Conservation (phyloP, 2,797 vertebrate species). For the Tenualosa ilisha region DNA sequence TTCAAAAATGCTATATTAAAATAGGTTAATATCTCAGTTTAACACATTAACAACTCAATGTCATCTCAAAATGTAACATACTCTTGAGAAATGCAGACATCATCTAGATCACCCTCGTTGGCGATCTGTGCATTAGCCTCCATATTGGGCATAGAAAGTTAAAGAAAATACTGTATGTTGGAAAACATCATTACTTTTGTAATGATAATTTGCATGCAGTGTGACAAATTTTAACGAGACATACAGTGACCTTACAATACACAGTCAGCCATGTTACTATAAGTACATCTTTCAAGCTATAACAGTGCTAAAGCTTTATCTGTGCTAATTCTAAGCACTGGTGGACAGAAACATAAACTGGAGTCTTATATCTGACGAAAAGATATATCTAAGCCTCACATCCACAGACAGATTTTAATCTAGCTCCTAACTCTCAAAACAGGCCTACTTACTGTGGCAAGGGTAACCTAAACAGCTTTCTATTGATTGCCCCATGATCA, state of each 20-base stretch:
- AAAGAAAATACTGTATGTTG: neutral
- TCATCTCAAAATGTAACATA: too few relatives aligned
- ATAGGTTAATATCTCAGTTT: too few relatives aligned
- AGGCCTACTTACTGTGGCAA: neutral
- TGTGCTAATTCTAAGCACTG: neutral
- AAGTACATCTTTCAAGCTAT: too few relatives aligned
- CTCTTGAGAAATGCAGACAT: too few relatives aligned
- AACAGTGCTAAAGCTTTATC: neutral
- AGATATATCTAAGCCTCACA: neutral
- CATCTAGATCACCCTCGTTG: too few relatives aligned
- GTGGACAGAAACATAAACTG: neutral
- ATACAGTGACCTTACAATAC: neutral
- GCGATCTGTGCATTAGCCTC: too few relatives aligned
- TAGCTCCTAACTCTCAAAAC: neutral
- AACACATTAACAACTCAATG: too few relatives aligned
- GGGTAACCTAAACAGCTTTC: constrained; percentile 1
- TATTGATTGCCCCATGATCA: neutral
- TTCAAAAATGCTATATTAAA: too few relatives aligned
- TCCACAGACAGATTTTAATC: constrained; percentile 9
- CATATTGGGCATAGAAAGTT: neutral
- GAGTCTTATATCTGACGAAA: neutral
- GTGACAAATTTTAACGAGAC: neutral
- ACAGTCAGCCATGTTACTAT: neutral
- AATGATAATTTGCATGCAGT: too few relatives aligned
- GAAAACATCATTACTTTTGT: too few relatives aligned